Percentiles rank a stretch among this genome's conserved stretches.
Evolutionary conservation across 2,888 invertebrate species (phyloP).

Genomic region (Agrilus biguttatus): DNA sequence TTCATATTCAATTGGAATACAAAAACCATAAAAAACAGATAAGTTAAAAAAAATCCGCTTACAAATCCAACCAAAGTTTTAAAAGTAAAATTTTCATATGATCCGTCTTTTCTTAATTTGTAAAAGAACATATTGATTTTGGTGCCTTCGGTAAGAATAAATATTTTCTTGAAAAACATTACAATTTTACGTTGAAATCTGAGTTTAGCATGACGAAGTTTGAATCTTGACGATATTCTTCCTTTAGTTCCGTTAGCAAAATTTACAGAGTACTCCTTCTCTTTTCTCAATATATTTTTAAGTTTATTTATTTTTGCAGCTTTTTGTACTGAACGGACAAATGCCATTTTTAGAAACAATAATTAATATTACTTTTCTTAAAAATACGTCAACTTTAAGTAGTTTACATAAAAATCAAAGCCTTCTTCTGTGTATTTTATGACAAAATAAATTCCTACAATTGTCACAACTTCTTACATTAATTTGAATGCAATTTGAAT

Average conservation of each 20-base stretch:
- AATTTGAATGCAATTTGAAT: too few species aligned
- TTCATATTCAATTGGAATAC: conserved; percentile 50
- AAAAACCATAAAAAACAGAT: conserved; percentile 51
- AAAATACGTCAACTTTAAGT: not conserved
- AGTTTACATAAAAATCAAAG: not conserved
- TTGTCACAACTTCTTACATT: too few species aligned
- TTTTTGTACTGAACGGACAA: conserved; percentile 35
- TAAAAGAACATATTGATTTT: conserved; percentile 25
- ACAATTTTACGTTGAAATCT: conserved; percentile 29
- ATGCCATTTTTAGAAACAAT: conserved; percentile 12
- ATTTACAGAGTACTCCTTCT: conserved; percentile 41
- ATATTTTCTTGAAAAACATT: conserved; percentile 22
- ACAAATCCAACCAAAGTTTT: conserved; percentile 52
- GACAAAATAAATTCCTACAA: too few species aligned
- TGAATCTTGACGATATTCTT: conserved; percentile 32
- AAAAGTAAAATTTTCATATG: conserved; percentile 43
- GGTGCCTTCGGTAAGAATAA: conserved; percentile 20
- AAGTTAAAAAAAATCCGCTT: conserved; percentile 48
- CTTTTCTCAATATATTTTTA: conserved; percentile 36
- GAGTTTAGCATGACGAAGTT: conserved; percentile 34
- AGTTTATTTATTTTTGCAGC: conserved; percentile 38
- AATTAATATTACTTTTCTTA: not conserved
- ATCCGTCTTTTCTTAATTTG: conserved; percentile 36
- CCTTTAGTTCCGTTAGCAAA: conserved; percentile 30
- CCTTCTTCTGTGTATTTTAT: not conserved